A percentile compares a stretch with the other conserved stretches of the same genome.
Evolutionary conservation across 2,888 invertebrate species (phyloP).

Genomic region (Rhingia rostrata): DNA sequence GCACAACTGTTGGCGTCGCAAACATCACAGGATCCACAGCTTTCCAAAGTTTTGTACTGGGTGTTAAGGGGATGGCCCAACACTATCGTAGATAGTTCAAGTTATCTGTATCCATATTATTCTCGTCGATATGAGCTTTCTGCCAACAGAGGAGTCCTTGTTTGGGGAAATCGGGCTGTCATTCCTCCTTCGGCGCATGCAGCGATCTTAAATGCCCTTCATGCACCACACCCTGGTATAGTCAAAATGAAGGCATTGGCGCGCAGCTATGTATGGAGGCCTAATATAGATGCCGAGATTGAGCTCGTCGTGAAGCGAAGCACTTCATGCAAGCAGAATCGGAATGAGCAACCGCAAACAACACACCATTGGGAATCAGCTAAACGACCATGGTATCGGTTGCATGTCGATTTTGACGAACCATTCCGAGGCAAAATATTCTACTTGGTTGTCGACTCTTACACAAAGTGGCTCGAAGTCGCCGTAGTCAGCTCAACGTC

Average conservation of each 20-base stretch:
- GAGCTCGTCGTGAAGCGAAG: conserved; percentile 33
- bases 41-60: conserved; percentile 41
- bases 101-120: conserved; percentile 9
- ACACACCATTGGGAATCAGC: too few species aligned
- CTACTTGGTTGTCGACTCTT: conserved; percentile 33
- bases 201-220: conserved; percentile 33
- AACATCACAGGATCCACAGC: conserved; percentile 29
- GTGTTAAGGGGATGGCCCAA: conserved; percentile 38
- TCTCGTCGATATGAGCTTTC: too few species aligned
- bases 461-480: conserved; percentile 63
- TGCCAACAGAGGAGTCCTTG: too few species aligned
- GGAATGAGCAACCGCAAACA: too few species aligned
- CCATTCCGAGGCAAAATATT: conserved; percentile 35
- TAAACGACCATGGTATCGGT: conserved; percentile 26
- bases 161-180: too few species aligned
- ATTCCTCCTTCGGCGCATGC: too few species aligned
- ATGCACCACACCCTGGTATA: conserved; percentile 40
- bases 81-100: conserved; percentile 26
- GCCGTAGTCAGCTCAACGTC: conserved; percentile 48
- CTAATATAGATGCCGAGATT: conserved; percentile 42
- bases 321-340: too few species aligned
- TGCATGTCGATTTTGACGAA: conserved; percentile 36
- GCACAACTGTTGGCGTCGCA: conserved; percentile 32
- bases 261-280: conserved; percentile 45
- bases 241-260: conserved; percentile 52